Conservation (phyloP, 2,888 invertebrate species). For the Leuctra nigra region DNA sequence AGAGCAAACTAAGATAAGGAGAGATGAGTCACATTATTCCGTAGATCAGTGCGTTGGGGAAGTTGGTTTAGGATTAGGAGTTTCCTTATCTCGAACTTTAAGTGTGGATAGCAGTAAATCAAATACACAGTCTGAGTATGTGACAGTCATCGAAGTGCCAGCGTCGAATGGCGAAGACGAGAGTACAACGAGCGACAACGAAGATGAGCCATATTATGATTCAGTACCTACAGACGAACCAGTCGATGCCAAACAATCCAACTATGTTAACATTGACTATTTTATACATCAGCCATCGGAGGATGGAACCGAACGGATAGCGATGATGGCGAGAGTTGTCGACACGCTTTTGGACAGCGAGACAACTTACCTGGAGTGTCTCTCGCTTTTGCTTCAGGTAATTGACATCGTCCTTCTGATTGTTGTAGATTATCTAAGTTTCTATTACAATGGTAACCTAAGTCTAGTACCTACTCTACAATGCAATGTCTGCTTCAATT, state of each 20-base stretch:
- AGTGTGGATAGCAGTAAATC: constrained; percentile 18
- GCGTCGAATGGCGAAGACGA: constrained; percentile 48
- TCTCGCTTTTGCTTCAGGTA: constrained; percentile 83
- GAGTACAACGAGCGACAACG: constrained; percentile 20
- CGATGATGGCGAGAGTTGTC: constrained; percentile 83
- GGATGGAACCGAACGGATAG: constrained; percentile 67
- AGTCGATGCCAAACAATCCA: constrained; percentile 58
- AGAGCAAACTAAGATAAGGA: constrained; percentile 27
- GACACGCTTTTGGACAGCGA: constrained; percentile 89
- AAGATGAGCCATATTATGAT: constrained; percentile 47
- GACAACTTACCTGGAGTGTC: constrained; percentile 81
- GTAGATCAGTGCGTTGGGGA: constrained; percentile 66
- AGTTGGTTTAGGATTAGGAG: constrained; percentile 36
- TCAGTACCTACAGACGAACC: constrained; percentile 59
- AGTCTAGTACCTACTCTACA: no score
- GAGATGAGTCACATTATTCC: constrained; percentile 29
- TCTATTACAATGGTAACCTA: no score
- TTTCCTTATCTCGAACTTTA: constrained; percentile 20
- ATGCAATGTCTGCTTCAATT: no score
- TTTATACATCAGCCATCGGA: constrained; percentile 59
- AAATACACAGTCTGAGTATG: constrained; percentile 52
- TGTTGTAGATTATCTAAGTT: no score
- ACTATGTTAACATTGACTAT: constrained; percentile 90
- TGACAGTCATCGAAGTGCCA: constrained; percentile 77
- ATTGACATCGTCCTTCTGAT: no score